Conservation (phyloP, 2,113 vertebrate genomes). For the Hydrolagus affinis region DNA sequence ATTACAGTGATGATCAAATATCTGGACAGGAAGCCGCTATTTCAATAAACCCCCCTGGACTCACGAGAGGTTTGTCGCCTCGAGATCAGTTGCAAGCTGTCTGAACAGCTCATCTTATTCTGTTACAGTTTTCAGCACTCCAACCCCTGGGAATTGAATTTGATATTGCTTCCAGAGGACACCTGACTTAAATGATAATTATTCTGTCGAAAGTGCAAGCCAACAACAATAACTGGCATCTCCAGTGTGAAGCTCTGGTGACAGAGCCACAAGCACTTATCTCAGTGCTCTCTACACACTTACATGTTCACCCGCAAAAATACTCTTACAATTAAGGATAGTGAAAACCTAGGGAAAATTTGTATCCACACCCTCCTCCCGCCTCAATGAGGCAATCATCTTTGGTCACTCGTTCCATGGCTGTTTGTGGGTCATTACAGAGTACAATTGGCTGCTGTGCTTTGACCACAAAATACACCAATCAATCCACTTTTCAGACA, state of each 20-base stretch:
- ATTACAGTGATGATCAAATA: neutral
- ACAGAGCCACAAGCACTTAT: neutral
- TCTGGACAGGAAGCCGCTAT: neutral
- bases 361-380: too few relatives aligned
- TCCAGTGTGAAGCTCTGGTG: neutral
- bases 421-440: too few relatives aligned
- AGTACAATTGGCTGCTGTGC: too few relatives aligned
- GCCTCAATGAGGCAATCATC: too few relatives aligned
- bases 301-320: too few relatives aligned
- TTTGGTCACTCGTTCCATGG: too few relatives aligned
- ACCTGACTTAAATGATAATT: slow-evolving; percentile 23
- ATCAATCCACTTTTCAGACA: too few relatives aligned
- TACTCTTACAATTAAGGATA: too few relatives aligned
- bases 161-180: slow-evolving; percentile 12
- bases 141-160: neutral
- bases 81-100: neutral
- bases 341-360: too few relatives aligned
- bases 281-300: neutral
- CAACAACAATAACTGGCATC: slow-evolving; percentile 22
- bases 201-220: slow-evolving; percentile 6
- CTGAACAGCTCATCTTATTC: slow-evolving; percentile 22
- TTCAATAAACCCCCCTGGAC: neutral
- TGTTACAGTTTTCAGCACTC: neutral
- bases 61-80: neutral
- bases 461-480: too few relatives aligned